Base-by-base conservation (phyloP, 1,140 invertebrate genomes). In the Cataglyphis hispanica region DNA sequence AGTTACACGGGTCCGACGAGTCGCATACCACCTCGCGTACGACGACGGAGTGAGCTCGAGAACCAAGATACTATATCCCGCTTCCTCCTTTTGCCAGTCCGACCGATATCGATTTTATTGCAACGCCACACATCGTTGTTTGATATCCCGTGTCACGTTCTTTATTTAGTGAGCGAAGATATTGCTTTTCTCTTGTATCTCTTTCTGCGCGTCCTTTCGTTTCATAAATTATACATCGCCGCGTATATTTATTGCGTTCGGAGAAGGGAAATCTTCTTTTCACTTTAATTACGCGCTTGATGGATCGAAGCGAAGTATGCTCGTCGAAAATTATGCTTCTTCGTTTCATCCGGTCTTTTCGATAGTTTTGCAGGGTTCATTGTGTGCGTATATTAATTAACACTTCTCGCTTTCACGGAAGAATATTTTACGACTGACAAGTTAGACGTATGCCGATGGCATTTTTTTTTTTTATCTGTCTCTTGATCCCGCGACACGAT, bases 381-480 rank as follows among this genome's bases (percentile, higher is more conserved):
- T 31, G 31, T 77, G 70, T 78, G 40, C 40, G 56, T 22, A 43
- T 25, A 81, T 81, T 72, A 81, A 81, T 81, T 81, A 66, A 66
- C 50, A 63, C 77, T 58, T 70, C 66, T 72, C 78, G 22, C 16
- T 50, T 50, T 50, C 27, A 46, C 16, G 53, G 53, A 70, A 31
- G 53, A 60, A 53, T 72, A 72, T 72, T 81, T 77, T 84, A 88
- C 84, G 56, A 53, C 74, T 60, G 84, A 86, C 75, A 78, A 83
- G 70, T 58, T 50, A 84, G 75, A 87, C 86, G 61, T 61, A 43
- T 87, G 84, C 81, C 66, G 83, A 81, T 87, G 86, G 75, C 84
- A 87, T 84, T 80, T 91, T 91, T 84, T 80, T 91, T 91, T 92
- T 91, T 46, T 92, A 92, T 90, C 90, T 89, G 84, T 87, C 89